Base-by-base conservation (phyloP, 2,797 vertebrate genomes). In the Buphagus erythrorhynchus region DNA sequence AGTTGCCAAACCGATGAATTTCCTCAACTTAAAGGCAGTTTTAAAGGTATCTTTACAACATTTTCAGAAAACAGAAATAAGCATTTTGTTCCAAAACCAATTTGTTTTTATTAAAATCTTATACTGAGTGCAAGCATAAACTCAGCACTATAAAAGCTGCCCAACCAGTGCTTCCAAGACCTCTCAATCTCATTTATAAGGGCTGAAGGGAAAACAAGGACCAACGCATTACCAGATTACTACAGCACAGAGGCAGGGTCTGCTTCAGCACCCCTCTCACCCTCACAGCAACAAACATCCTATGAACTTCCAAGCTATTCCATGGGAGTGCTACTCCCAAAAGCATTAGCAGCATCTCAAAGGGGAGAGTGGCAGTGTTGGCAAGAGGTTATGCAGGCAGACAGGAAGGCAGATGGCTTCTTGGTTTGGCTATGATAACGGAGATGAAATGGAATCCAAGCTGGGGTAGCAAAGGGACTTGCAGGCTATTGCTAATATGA, bases 201-300 rank as follows among this genome's bases (percentile, higher is more conserved):
- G 14, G 20, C 11, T 31, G 61, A 91, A 61, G n/a, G 49, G 42
- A 88, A 46, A 86, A 25, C 13, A 82, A 74, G 42, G 10, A 48
- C 38, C 18, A 73, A 18, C 0, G 0, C 11, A 29, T 25, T 29
- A 12, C 8, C 1, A 2, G 26, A 12, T 46, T 29, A 45, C 10
- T 16, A 48, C 9, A 48, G 25, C 15, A 42, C 2, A 35, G 46
- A 65, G 38, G 42, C 25, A 78, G 15, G 5, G 38, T 55, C 63
- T 40, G 36, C 51, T 69, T 19, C 31, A 85, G 15, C 66, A 78
- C 3, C 9, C 19, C 12, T 38, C 54, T 83, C 54, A 62, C 10
- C 25, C 57, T 9, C 7, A 33, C 35, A 72, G 25, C 49, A 65
- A n/a, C 10, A 66, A 59, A 20, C 22, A 57, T 48, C 24, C 57